Evolutionary conservation across 1,140 invertebrate genomes (phyloP).

Genomic region (Galendromus occidentalis): DNA sequence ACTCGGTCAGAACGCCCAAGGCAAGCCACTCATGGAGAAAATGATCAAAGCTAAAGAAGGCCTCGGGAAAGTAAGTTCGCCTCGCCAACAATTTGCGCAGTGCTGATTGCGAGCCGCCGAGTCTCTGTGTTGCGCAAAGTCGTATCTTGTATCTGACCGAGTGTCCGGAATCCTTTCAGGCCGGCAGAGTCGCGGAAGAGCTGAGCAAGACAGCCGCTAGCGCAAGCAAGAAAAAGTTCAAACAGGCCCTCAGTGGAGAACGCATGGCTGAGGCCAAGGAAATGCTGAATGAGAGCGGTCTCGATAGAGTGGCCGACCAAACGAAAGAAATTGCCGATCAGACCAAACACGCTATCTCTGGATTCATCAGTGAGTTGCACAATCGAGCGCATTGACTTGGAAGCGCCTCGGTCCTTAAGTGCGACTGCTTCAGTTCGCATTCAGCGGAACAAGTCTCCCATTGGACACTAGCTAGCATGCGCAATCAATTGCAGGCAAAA

Average conservation of each 20-base stretch:
- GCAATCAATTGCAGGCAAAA: neutral
- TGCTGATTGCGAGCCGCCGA: no score
- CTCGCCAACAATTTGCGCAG: no score
- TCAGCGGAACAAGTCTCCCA: neutral
- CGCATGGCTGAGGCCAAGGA: slow-evolving; percentile 71
- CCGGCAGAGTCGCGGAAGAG: slow-evolving; percentile 67
- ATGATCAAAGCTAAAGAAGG: slow-evolving; percentile 7
- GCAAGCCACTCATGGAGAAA: neutral
- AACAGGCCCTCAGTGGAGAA: slow-evolving; percentile 45
- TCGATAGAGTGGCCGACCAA: slow-evolving; percentile 17
- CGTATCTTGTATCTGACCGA: neutral
- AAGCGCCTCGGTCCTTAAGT: neutral
- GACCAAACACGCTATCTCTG: slow-evolving; percentile 73
- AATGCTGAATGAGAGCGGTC: slow-evolving; percentile 41
- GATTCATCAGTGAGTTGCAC: slow-evolving; percentile 57
- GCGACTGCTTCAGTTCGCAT: neutral
- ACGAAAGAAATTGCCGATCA: slow-evolving; percentile 70
- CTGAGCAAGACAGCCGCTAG: slow-evolving; percentile 41
- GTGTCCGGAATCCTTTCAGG: slow-evolving; percentile 41
- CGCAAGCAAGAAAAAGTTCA: slow-evolving; percentile 44
- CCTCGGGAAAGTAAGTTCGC: neutral
- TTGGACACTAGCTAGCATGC: neutral
- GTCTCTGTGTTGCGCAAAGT: neutral
- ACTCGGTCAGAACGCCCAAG: slow-evolving; percentile 3
- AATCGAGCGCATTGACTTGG: neutral